phyloP scores from a whole-genome alignment of 1,140 invertebrate genomes.

The Musca domestica region DNA sequence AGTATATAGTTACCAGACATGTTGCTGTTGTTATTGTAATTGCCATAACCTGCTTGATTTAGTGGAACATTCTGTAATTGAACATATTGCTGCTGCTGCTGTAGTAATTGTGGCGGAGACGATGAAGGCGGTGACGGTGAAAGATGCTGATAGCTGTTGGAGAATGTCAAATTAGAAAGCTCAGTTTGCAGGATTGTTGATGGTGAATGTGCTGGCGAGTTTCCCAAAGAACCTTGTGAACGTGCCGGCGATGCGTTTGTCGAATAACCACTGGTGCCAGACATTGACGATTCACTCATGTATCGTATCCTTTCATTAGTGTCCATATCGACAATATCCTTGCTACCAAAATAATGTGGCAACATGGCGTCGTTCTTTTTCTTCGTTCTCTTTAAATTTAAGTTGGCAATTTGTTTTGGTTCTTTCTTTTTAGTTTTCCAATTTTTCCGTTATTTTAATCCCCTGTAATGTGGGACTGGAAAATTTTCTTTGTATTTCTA shows the following conservation, averaged over 20 bases:
- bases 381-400: neutral
- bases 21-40: constrained; percentile 22
- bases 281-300: constrained; percentile 40
- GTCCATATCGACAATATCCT: constrained; percentile 44
- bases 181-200: constrained; percentile 37
- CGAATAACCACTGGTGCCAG: constrained; percentile 44
- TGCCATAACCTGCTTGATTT: neutral
- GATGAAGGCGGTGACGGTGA: neutral
- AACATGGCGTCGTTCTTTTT: neutral
- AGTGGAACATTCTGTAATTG: constrained; percentile 19
- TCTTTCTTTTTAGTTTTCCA: neutral
- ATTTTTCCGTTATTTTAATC: neutral
- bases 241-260: constrained; percentile 31
- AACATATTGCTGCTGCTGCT: constrained; percentile 23
- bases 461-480: too few species aligned
- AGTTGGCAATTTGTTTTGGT: too few species aligned
- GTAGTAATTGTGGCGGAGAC: constrained; percentile 18
- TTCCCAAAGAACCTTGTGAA: constrained; percentile 33
- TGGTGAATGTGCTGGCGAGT: constrained; percentile 43
- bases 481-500: too few species aligned
- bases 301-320: constrained; percentile 37
- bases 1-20: neutral
- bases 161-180: constrained; percentile 44
- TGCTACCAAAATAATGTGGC: constrained; percentile 26
- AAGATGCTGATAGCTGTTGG: constrained; percentile 21